These are phyloP conservation scores for Gopherus evgoodei DNA, from an alignment of 2,113 vertebrate species.

Conservation along the genomic window DNA sequence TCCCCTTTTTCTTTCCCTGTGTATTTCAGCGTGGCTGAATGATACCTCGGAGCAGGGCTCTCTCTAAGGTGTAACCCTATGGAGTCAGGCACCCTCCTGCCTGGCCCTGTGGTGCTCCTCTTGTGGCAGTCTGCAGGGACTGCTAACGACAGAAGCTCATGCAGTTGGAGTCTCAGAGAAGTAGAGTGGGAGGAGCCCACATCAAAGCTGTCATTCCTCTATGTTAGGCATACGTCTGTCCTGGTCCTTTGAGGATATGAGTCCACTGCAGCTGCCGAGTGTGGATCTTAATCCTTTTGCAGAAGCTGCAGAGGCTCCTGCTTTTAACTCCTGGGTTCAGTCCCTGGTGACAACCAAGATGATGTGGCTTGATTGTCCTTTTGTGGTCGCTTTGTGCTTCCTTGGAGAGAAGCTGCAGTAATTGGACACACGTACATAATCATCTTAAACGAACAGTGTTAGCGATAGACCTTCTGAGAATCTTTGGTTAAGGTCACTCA, in stretches of 20 bases:
- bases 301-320: background rate
- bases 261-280: background rate
- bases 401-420: background rate
- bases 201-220: background rate
- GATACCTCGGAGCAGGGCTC: slow-evolving; percentile 6
- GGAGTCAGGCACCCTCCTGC: slow-evolving; percentile 21
- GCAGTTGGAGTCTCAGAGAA: background rate
- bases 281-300: background rate
- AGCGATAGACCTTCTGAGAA: background rate
- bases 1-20: slow-evolving; percentile 18
- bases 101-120: background rate
- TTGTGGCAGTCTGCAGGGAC: background rate
- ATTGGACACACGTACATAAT: background rate
- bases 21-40: slow-evolving; percentile 15
- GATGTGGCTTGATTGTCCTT: background rate
- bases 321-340: background rate
- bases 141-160: background rate
- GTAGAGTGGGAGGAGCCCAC: too few species aligned
- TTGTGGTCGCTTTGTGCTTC: background rate
- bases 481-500: background rate
- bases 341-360: background rate
- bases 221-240: background rate
- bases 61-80: background rate
- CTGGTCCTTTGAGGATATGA: background rate
- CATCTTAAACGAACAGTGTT: background rate